Conservation (phyloP, 2,113 vertebrate genomes). For the Neodontobutis hainanensis region DNA sequence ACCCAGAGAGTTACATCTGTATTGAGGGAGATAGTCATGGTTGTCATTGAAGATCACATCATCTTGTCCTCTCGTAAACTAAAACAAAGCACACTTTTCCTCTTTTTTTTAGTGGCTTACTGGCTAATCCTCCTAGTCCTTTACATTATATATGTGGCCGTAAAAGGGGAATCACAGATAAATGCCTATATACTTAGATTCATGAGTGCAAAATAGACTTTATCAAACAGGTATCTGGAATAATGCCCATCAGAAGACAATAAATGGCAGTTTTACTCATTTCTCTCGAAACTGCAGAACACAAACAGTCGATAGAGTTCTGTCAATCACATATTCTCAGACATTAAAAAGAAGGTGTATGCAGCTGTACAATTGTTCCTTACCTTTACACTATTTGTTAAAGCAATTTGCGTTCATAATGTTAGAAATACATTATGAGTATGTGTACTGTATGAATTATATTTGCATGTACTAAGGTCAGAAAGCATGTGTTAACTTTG, state of each 20-base stretch:
- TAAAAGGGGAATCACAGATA: conserved; percentile 29
- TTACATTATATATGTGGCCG: conserved; percentile 18
- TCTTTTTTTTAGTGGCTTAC: conserved; percentile 7
- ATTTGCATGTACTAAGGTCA: background rate
- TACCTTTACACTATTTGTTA: too few species aligned
- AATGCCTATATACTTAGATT: conserved; percentile 17
- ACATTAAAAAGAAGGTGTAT: too few species aligned
- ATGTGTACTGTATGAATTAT: background rate
- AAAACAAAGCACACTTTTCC: conserved; percentile 39
- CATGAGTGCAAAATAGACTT: too few species aligned
- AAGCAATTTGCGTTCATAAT: background rate
- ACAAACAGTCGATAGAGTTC: too few species aligned
- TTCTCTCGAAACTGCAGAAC: too few species aligned
- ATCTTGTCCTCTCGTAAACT: conserved; percentile 27
- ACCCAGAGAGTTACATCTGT: conserved; percentile 34
- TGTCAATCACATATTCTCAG: too few species aligned
- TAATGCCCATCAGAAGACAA: too few species aligned
- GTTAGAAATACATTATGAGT: background rate
- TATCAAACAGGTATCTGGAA: too few species aligned
- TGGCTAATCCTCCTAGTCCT: conserved; percentile 31
- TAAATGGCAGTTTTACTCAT: too few species aligned
- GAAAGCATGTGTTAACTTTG: background rate
- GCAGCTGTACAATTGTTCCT: too few species aligned
- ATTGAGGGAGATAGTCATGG: conserved; percentile 58
- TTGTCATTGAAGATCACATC: conserved; percentile 53